Evolutionary conservation across 1,140 invertebrate species (phyloP).

Genomic region (Bemisia tabaci): DNA sequence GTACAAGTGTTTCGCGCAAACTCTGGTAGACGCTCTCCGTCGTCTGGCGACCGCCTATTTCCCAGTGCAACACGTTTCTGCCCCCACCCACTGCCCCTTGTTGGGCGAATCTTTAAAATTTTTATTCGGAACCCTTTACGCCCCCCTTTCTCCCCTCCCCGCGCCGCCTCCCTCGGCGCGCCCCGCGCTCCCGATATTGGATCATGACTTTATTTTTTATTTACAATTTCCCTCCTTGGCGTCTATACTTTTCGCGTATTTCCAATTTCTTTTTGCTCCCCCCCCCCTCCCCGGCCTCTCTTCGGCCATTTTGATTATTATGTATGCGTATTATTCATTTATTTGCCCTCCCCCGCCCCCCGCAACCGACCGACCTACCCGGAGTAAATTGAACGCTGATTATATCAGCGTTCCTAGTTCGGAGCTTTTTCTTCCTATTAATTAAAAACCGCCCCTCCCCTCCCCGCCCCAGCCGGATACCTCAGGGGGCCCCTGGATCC

Average conservation of each 20-base stretch:
- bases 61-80: background rate
- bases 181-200: background rate
- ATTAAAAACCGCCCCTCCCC: too few species aligned
- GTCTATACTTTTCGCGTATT: background rate
- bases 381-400: too few species aligned
- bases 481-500: too few species aligned
- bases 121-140: background rate
- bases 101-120: background rate
- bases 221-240: background rate
- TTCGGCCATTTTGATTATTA: background rate
- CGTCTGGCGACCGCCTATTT: background rate
- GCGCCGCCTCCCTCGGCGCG: background rate
- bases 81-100: background rate
- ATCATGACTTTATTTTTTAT: background rate
- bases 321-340: background rate
- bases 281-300: background rate
- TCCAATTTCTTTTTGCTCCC: background rate
- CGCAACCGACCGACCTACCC: too few species aligned
- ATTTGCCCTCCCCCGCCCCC: background rate
- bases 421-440: too few species aligned
- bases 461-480: too few species aligned
- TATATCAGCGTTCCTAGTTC: too few species aligned
- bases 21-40: background rate
- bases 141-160: background rate
- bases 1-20: background rate